These are phyloP conservation scores for Microdon myrmicae DNA, from an alignment of 2,888 invertebrate genomes.

Conservation along the genomic window DNA sequence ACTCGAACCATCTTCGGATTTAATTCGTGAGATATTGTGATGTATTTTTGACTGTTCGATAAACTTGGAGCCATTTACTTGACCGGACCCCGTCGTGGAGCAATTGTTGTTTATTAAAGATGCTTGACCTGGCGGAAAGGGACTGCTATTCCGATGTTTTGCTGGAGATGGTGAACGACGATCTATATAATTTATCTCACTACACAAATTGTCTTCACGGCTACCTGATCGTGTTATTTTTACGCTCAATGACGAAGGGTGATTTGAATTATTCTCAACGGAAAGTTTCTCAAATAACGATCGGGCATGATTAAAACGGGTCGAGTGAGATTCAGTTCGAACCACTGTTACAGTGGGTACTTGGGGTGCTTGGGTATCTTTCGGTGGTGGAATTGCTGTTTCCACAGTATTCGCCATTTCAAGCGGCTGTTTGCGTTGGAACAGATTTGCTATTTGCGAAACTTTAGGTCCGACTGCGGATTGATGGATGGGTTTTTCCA, in stretches of 20 bases:
- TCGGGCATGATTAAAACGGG: constrained; percentile 90
- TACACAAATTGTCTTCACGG: constrained; percentile 66
- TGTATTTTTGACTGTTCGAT: constrained; percentile 61
- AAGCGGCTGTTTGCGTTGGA: constrained; percentile 77
- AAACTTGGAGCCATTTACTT: constrained; percentile 66
- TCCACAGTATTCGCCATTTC: constrained; percentile 66
- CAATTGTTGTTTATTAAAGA: constrained; percentile 60
- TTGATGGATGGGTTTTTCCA: constrained; percentile 73
- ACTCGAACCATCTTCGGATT: constrained; percentile 68
- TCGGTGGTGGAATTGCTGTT: constrained; percentile 54
- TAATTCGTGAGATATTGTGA: constrained; percentile 70
- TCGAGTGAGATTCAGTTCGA: constrained; percentile 87
- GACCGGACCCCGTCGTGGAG: constrained; percentile 56
- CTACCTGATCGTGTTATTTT: constrained; percentile 65
- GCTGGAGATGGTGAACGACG: constrained; percentile 67
- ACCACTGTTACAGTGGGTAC: constrained; percentile 76
- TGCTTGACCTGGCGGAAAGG: constrained; percentile 62
- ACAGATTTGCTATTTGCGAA: constrained; percentile 90
- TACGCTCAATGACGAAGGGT: constrained; percentile 58
- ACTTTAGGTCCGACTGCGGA: constrained; percentile 80
- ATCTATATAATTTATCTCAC: constrained; percentile 61
- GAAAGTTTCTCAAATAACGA: constrained; percentile 88
- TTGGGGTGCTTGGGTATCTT: constrained; percentile 54
- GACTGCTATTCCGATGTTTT: constrained; percentile 61
- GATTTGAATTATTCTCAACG: constrained; percentile 73